Base-by-base conservation (phyloP, 1,140 invertebrate species). In the Heliconius nattereri region DNA sequence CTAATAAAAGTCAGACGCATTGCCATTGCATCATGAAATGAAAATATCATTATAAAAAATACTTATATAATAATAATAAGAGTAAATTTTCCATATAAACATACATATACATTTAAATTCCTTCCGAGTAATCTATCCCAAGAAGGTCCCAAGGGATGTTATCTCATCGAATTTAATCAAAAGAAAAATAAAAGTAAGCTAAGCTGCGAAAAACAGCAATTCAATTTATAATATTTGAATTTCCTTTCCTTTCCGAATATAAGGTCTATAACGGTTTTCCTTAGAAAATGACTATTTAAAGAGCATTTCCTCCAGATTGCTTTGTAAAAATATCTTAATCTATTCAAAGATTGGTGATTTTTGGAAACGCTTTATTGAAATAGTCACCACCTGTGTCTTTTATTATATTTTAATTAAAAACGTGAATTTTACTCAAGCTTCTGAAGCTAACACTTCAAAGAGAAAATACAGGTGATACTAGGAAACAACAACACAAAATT, bases 161-260 rank as follows among this genome's bases (percentile, higher is more conserved):
- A 75, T 77, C 78, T 84, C 74, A 84, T 85, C 81, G 74, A 79
- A 82, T 85, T 84, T 85, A 85, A 84, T 85, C 83, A 83, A 82
- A 80, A 81, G 77, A 81, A 83, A 81, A 78, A 81, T 78, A 81
- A 52, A 32, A 73, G 73, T 74, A 81, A 78, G 71, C 13, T 66
- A 66, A 66, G 79, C 75, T 81, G 72, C 80, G 76, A 78, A 81
- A 45, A 81, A 78, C 49, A 78, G 72, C 76, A 78, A 81, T 75
- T 78, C 80, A 81, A 78, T 81, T 81, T 75, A 81, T 81, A 78
- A 81, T 78, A 81, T 81, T 81, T 81, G 79, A 81, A 73, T 78
- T 80, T 74, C 71, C 52, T 37, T 37, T 35, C 32, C 26, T 78
- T 78, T 73, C 71, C 52, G 71, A 66, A 71, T 75, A 76, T 71